Evolutionary conservation across 1,140 invertebrate genomes (phyloP).

Genomic region (Drosophila bocki): DNA sequence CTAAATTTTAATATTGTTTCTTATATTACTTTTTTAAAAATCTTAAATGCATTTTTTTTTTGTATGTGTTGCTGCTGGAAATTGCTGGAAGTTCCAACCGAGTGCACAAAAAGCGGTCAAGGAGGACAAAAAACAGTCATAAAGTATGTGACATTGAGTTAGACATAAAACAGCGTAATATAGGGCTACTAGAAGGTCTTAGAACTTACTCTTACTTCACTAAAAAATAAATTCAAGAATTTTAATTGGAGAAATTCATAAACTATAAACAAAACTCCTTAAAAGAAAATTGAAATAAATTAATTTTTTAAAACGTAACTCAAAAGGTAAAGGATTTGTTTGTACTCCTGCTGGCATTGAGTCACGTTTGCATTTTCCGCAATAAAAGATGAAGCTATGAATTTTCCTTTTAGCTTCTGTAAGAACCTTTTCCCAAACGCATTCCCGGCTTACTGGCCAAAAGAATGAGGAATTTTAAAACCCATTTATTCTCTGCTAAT

Average conservation of each 20-base stretch:
- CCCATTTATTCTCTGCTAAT: constrained; percentile 45
- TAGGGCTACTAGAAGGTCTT: not conserved
- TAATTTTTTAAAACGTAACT: not conserved
- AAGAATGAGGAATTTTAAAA: constrained; percentile 30
- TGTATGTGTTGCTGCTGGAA: not conserved
- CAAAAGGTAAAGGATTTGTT: not conserved
- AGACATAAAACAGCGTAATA: not conserved
- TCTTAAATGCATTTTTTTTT: not conserved
- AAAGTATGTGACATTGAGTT: not conserved
- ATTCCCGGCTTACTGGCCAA: not conserved
- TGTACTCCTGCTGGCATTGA: too few species aligned
- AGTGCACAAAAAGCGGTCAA: constrained; percentile 37
- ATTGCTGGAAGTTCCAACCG: constrained; percentile 44
- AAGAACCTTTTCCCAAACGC: constrained; percentile 1
- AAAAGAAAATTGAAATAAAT: not conserved
- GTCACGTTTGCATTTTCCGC: not conserved
- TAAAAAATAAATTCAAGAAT: too few species aligned
- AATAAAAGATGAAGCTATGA: constrained; percentile 1
- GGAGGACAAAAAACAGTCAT: not conserved
- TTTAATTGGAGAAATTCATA: not conserved
- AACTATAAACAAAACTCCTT: not conserved
- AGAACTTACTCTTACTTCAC: not conserved
- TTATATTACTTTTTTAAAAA: not conserved
- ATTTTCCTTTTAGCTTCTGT: constrained; percentile 14
- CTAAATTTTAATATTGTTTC: too few species aligned